phyloP scores from a whole-genome alignment of 2,797 vertebrate genomes.

The Enteromius radiatus region DNA sequence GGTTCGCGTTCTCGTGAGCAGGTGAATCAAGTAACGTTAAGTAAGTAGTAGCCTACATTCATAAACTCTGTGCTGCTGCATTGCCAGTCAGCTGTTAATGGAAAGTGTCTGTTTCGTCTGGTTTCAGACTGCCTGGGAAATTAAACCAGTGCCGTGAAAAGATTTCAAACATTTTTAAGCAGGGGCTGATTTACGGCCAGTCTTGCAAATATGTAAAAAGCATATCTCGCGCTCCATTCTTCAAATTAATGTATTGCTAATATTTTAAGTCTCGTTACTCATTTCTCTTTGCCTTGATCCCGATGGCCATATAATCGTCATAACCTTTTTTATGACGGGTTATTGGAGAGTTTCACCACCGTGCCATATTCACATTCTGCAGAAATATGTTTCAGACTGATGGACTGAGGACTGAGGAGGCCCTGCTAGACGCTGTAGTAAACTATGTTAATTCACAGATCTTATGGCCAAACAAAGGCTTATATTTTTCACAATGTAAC shows the following conservation, averaged over 20 bases:
- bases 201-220: slow-evolving; percentile 63
- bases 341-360: slow-evolving; percentile 42
- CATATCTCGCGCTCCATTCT: slow-evolving; percentile 58
- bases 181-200: slow-evolving; percentile 60
- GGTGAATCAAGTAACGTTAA: slow-evolving; percentile 7
- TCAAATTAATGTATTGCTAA: slow-evolving; percentile 62
- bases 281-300: slow-evolving; percentile 64
- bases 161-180: slow-evolving; percentile 58
- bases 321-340: slow-evolving; percentile 51
- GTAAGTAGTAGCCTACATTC: slow-evolving; percentile 13
- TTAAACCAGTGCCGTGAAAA: slow-evolving; percentile 57
- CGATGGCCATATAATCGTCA: slow-evolving; percentile 62
- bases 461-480: neutral
- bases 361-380: slow-evolving; percentile 49
- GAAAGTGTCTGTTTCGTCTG: slow-evolving; percentile 45
- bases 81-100: slow-evolving; percentile 37
- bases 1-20: neutral
- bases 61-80: slow-evolving; percentile 5
- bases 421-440: slow-evolving; percentile 16
- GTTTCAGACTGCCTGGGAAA: slow-evolving; percentile 50
- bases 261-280: slow-evolving; percentile 65
- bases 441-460: slow-evolving; percentile 17
- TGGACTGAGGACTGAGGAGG: slow-evolving; percentile 47
- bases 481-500: neutral
- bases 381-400: slow-evolving; percentile 57